These are phyloP conservation scores for Epizoanthus stellaris DNA, from an alignment of 92 coral and sea anemone genomes.

Conservation along the genomic window DNA sequence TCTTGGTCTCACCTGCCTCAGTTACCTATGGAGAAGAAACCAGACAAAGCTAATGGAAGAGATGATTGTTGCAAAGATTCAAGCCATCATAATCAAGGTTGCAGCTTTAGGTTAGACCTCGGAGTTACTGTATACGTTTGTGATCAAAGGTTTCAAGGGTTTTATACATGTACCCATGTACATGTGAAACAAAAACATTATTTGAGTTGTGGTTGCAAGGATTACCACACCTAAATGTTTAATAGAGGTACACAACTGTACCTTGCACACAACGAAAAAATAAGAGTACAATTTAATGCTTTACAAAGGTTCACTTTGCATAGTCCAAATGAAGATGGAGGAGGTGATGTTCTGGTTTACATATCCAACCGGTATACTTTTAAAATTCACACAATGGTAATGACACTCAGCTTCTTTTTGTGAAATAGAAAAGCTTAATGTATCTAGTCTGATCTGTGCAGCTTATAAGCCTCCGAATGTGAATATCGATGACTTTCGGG, in stretches of 20 bases:
- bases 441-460: background rate
- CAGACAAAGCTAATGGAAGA: slow-evolving; percentile 82
- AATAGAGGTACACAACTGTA: no score
- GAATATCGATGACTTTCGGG: no score
- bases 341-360: background rate
- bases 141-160: no score
- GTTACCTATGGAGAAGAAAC: slow-evolving; percentile 94
- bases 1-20: slow-evolving; percentile 79
- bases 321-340: background rate
- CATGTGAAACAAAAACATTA: no score
- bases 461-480: background rate
- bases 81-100: slow-evolving; percentile 91
- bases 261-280: no score
- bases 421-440: background rate
- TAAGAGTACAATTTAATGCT: background rate
- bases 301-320: background rate
- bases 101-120: slow-evolving; percentile 85
- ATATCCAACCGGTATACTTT: background rate
- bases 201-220: no score
- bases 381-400: background rate
- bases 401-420: background rate
- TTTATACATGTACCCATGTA: no score
- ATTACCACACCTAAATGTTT: no score
- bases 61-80: slow-evolving; percentile 84
- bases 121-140: background rate